Evolutionary conservation across 1,140 invertebrate species (phyloP), one percentile per base, ranked within the genome.

Genomic region (Pristionchus pacificus): DNA sequence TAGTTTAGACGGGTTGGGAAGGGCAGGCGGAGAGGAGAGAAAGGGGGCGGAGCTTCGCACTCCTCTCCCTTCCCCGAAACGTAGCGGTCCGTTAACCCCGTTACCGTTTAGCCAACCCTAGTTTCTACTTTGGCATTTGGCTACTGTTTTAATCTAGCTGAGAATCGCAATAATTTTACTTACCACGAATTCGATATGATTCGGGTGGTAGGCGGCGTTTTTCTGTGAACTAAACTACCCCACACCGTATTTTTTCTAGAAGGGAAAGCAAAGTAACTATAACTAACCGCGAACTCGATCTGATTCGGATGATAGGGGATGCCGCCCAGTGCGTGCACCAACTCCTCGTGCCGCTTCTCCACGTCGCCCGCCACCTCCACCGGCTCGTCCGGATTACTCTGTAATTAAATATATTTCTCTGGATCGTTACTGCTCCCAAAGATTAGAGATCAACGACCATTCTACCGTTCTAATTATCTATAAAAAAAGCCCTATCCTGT

Each of bases 311-410:
- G 89, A 84, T 95, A 95, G 6, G 85, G 80, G 55, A 95, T 90
- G 0, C 92, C 92, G 10, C 91, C 91, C 28, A 88, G 85, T 15
- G 79, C 74, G 38, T 90, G 86, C 0, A 91, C 90, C 71, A 88
- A 85, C 19, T 85, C 82, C 85, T 90, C 91, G 57, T 90, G 88
- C 1, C 82, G 79, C 68, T 86, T 87, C 82, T 95, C 93, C 29
- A 91, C 91, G 85, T 96, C 93, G 0, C 93, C 93, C 68, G 92
- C 87, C 1, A 93, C 88, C 59, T 93, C 74, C 0, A 96, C 91
- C 19, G 89, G 87, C 58, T 89, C 86, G 0, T 77, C 77, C 3
- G 87, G 85, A 83, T 91, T 87, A 60, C 86, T 85, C 90, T 91
- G 82, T 68, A 77, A 73, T 15, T n/a, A n/a, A n/a, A n/a, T 15